Evolutionary conservation across 2,797 vertebrate genomes (phyloP).

Genomic region (Periparus ater): DNA sequence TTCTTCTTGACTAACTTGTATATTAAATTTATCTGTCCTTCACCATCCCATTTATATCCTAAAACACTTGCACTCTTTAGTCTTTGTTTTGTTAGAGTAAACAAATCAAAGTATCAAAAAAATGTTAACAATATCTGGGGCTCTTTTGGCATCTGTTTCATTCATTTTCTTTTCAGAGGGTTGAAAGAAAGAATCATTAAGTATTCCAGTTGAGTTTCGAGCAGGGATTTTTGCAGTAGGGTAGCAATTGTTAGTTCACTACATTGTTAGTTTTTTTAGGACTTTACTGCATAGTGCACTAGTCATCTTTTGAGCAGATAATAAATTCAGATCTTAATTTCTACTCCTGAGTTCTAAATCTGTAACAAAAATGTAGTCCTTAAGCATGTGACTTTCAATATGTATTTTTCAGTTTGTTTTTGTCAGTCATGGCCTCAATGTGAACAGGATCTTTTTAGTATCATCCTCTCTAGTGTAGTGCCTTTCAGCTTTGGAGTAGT

Average conservation of each 20-base stretch:
- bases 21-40: neutral
- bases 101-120: neutral
- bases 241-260: neutral
- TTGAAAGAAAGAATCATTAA: neutral
- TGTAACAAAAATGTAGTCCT: neutral
- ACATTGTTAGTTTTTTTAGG: neutral
- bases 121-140: neutral
- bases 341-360: neutral
- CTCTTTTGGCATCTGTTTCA: neutral
- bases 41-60: neutral
- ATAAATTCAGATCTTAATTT: neutral
- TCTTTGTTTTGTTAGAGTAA: conserved; percentile 4
- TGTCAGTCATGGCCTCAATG: neutral
- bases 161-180: neutral
- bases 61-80: neutral
- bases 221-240: neutral
- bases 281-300: neutral
- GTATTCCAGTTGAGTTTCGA: neutral
- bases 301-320: neutral
- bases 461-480: neutral
- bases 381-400: neutral
- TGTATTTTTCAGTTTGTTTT: neutral
- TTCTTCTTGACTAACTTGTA: neutral
- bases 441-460: neutral
- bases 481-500: neutral